Evolutionary conservation across 2,113 vertebrate species (phyloP), one percentile per base, ranked within the genome.

Genomic region (Brachionichthys hirsutus): DNA sequence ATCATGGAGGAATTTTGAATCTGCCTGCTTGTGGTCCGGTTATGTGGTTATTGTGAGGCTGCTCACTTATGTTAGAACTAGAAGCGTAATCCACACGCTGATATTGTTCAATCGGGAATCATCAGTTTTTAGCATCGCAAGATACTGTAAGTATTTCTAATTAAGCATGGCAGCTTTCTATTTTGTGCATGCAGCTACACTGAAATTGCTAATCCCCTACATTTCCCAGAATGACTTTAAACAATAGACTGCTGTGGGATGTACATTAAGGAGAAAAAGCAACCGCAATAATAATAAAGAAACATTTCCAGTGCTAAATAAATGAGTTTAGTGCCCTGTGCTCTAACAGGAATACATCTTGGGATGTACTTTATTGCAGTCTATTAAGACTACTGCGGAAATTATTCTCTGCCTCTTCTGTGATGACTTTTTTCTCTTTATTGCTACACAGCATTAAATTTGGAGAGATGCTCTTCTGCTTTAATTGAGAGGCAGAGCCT

Each of bases 211-310:
- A 3, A 45, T 50, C 58, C 38, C 48, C 36, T 34, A 12, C 54
- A 35, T 40, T 48, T 72, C 63, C 62, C 51, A 48, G 42, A 22
- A 24, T 9, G 46, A 54, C 43, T 45, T 62, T 38, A 48, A 30
- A 22, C 35, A 41, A 24, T 45, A 35, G n/a, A 42, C 17, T 47
- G 41, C 52, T 38, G 42, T 58, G 51, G 46, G 56, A 22, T 45
- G 13, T 43, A 55, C 35, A 14, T 16, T 55, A 35, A 71, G 54
- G 46, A 55, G 47, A 49, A 60, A 56, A 67, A 56, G 18, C 67
- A 71, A 70, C 73, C 65, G 73, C 48, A 17, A 36, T 14, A 49
- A 8, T 30, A 30, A 30, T 30, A 30, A 30, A 57, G n/a, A 40
- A 48, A 40, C 11, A 54, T 52, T 57, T 49, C 66, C 12, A 9